Percentiles rank a stretch among this genome's conserved stretches.
Conservation (phyloP, 2,113 vertebrate genomes). For the Mus musculus region DNA sequence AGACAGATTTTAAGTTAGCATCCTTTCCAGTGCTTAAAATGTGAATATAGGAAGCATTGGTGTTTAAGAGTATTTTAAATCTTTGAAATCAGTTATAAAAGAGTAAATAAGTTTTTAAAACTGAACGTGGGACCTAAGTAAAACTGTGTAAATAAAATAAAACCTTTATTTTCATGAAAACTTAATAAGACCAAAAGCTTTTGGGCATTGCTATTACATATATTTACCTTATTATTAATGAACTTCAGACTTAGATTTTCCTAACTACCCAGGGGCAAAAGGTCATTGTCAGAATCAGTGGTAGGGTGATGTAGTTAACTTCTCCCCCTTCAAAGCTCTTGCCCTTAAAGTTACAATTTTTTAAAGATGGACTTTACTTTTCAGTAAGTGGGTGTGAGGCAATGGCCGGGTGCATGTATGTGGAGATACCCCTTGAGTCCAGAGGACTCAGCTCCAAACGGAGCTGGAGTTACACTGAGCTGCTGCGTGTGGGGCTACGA, state of each 20-base stretch:
- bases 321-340: background rate
- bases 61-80: conserved; percentile 2
- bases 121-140: background rate
- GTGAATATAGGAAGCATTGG: background rate
- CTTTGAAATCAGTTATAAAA: conserved; percentile 32
- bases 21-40: background rate
- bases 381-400: background rate
- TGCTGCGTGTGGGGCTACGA: background rate
- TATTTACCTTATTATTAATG: background rate
- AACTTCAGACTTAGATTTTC: conserved; percentile 36
- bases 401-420: background rate
- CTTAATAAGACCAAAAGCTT: background rate
- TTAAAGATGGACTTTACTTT: background rate
- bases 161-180: conserved; percentile 9
- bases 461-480: background rate
- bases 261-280: conserved; percentile 28
- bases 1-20: background rate
- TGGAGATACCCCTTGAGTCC: background rate
- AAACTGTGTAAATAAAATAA: background rate
- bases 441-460: background rate
- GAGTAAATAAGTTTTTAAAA: background rate
- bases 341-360: background rate
- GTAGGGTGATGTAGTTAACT: background rate
- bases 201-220: background rate
- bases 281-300: background rate